Base-by-base conservation (phyloP, 2,113 vertebrate species). In the Prochilodus magdalenae region DNA sequence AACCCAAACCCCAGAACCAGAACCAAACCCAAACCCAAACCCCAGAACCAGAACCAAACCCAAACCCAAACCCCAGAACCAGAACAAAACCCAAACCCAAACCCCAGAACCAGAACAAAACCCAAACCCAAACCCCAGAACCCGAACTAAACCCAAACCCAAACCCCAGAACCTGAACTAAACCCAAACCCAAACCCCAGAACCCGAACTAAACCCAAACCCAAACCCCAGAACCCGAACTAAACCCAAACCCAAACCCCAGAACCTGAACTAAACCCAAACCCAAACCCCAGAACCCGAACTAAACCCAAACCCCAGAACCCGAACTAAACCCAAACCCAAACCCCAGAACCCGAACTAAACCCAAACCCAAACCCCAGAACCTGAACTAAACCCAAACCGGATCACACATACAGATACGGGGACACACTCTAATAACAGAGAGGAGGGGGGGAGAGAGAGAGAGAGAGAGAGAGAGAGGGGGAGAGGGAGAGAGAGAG, bases 401-500 rank as follows among this genome's bases (percentile, higher is more conserved):
- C 4, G 6, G 29, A 20, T 20, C 47, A 24, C 44, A 67, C 62
- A 67, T 62, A 79, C 33, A 79, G 12, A 63, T 57, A 80, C n/a
- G n/a, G n/a, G n/a, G n/a, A n/a, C 71, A 80, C 70, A 47, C 24
- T 36, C n/a, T n/a, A n/a, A n/a, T n/a, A n/a, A n/a, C n/a, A n/a
- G n/a, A n/a, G n/a, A n/a, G n/a, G n/a, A n/a, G n/a, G n/a, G n/a
- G n/a, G n/a, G n/a, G n/a, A 36, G 36, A 36, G 36, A 36, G 36
- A 36, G 3, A 36, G 36, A 36, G 36, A 36, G 49, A 8, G 49
- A 40, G 30, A 33, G 22, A 57, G 79, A 57, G 55, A 81, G 59
- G 67, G 74, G 75, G 29, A 82, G 70, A 67, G 40, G 33, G 63
- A 72, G 59, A 59, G 76, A 27, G 74, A 30, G 22, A 75, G n/a